Evolutionary conservation across 2,113 vertebrate species (phyloP), one percentile per base, ranked within the genome.

Genomic region (Acrocephalus kingi): DNA sequence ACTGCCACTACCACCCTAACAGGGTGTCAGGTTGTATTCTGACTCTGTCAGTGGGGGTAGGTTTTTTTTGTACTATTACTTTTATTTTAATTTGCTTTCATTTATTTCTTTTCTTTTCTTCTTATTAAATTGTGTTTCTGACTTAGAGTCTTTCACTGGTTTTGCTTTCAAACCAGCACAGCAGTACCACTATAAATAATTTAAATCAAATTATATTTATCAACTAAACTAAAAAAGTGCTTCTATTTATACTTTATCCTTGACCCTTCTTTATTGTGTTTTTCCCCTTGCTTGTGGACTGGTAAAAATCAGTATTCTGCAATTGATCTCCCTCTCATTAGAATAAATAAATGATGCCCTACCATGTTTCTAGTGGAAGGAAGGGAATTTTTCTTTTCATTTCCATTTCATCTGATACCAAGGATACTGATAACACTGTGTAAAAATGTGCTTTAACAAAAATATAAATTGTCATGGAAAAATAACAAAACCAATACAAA

Each of bases 161-260:
- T n/a, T n/a, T n/a, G n/a, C n/a, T n/a, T n/a, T n/a, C n/a, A n/a
- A n/a, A n/a, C n/a, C n/a, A n/a, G n/a, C n/a, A n/a, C n/a, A n/a
- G n/a, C n/a, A 80, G 15, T 73, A 54, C 48, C 82, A 54, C 9
- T 33, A 86, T 89, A 91, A 95, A 94, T 96, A 93, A 92, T 94
- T 90, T 77, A 95, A 96, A 94, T 73, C 45, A 90, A 95, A 95
- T 96, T 96, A 95, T 17, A 58, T 87, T 80, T 92, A 63, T 75
- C 61, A 66, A 72, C 67, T 55, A 86, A 94, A 81, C 23, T 31
- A 84, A 76, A 41, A 87, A 79, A 48, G 24, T 84, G 35, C 22
- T 19, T 66, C 88, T 85, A 91, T 92, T 84, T 67, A 78, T 63
- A 81, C 19, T 59, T 85, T 84, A 81, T 59, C 20, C 48, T 91